Percentiles rank a stretch among this genome's conserved stretches.
Evolutionary conservation across 2,888 invertebrate genomes (phyloP).

Genomic region (Neria commutata): DNA sequence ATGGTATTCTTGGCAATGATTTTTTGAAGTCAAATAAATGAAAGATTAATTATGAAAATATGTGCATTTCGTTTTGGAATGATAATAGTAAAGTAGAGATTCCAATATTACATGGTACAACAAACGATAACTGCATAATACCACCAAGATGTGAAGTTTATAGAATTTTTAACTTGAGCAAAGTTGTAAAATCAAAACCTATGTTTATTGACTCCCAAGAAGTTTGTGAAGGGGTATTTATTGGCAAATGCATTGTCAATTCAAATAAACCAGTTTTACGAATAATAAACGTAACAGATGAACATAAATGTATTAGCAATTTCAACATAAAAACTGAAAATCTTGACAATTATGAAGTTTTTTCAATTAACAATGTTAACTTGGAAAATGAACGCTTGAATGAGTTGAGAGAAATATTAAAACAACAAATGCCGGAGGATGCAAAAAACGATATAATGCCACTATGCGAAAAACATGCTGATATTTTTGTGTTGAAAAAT

Average conservation of each 20-base stretch:
- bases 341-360: background rate
- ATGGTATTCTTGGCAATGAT: constrained; percentile 8
- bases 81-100: background rate
- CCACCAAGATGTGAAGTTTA: background rate
- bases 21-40: too few relatives aligned
- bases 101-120: constrained; percentile 6
- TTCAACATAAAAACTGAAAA: background rate
- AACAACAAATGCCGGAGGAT: background rate
- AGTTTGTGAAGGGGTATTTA: background rate
- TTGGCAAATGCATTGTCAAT: background rate
- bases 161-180: background rate
- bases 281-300: too few relatives aligned
- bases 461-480: background rate
- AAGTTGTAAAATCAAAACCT: background rate
- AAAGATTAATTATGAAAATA: constrained; percentile 7
- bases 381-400: background rate
- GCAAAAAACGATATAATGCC: background rate
- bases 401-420: background rate
- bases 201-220: background rate
- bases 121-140: background rate
- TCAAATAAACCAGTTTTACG: background rate
- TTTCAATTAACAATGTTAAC: background rate
- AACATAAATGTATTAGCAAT: background rate
- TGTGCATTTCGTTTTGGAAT: background rate
- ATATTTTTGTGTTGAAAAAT: background rate